phyloP scores from a whole-genome alignment of 92 coral and sea anemone species.

The Actinernus sp. region DNA sequence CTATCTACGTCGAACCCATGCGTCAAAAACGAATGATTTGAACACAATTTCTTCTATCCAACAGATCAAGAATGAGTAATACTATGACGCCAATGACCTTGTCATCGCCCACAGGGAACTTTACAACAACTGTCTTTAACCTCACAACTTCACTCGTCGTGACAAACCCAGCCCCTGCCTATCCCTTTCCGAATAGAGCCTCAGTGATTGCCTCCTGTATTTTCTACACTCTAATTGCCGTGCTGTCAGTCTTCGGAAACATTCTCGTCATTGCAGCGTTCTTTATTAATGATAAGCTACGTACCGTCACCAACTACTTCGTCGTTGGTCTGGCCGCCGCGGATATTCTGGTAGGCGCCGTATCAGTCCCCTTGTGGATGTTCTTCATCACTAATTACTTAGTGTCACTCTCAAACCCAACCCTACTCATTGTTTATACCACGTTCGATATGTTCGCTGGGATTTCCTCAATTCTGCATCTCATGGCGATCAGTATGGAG shows the following conservation, averaged over 20 bases:
- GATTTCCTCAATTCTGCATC: conserved; percentile 77
- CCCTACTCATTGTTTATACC: conserved; percentile 19
- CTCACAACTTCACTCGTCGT: too few relatives aligned
- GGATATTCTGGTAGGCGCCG: conserved; percentile 81
- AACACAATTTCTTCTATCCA: too few relatives aligned
- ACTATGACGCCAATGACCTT: too few relatives aligned
- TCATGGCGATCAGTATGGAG: conserved; percentile 83
- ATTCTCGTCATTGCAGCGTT: conserved; percentile 73
- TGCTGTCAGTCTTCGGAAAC: conserved; percentile 77
- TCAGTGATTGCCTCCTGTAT: conserved; percentile 64
- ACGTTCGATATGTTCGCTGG: conserved; percentile 79
- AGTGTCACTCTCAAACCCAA: neutral
- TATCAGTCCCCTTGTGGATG: conserved; percentile 83
- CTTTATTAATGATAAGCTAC: conserved; percentile 79
- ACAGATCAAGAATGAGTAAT: too few relatives aligned
- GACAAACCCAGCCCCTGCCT: too few relatives aligned
- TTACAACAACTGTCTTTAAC: too few relatives aligned
- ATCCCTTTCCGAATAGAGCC: too few relatives aligned
- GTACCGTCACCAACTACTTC: conserved; percentile 76
- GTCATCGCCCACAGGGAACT: too few relatives aligned
- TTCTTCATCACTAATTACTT: conserved; percentile 30
- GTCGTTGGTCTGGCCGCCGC: conserved; percentile 85
- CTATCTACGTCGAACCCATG: too few relatives aligned
- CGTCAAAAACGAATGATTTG: too few relatives aligned
- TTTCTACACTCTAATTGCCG: conserved; percentile 72